Evolutionary conservation across 2,888 invertebrate species (phyloP).

Genomic region (Dolichomitus sp.): DNA sequence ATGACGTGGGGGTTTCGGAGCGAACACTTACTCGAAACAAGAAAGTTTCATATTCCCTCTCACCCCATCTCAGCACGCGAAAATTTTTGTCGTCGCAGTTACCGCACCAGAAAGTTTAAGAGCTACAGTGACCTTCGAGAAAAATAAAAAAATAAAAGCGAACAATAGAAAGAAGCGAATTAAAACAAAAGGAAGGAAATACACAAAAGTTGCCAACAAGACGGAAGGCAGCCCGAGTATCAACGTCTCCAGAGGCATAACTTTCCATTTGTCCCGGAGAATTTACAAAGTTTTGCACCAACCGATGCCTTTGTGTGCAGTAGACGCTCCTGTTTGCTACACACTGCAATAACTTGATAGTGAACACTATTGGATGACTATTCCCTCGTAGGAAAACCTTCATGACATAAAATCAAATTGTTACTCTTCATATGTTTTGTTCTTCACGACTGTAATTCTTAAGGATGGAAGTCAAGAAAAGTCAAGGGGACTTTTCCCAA

Average conservation of each 20-base stretch:
- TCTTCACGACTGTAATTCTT: not conserved
- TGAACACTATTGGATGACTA: not conserved
- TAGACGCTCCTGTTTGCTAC: not conserved
- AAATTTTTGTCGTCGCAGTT: slow-evolving; percentile 56
- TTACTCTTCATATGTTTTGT: not conserved
- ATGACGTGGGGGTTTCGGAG: slow-evolving; percentile 12
- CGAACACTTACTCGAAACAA: slow-evolving; percentile 51
- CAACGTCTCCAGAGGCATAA: slow-evolving; percentile 39
- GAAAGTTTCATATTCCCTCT: slow-evolving; percentile 46
- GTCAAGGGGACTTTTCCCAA: not conserved
- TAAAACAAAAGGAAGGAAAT: slow-evolving; percentile 35
- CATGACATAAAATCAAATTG: not conserved
- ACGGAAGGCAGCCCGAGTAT: slow-evolving; percentile 20
- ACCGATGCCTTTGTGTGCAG: not conserved
- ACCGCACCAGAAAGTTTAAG: slow-evolving; percentile 51
- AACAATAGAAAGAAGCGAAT: slow-evolving; percentile 31
- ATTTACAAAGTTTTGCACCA: slow-evolving; percentile 39
- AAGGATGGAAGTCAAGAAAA: not conserved
- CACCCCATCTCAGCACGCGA: slow-evolving; percentile 7
- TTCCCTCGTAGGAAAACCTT: not conserved
- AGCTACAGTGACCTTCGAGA: slow-evolving; percentile 59
- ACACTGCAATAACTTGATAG: not conserved
- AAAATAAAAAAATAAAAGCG: slow-evolving; percentile 51
- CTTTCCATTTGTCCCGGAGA: slow-evolving; percentile 40
- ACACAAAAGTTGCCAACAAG: slow-evolving; percentile 37